phyloP scores from a whole-genome alignment of 2,888 invertebrate species.

The Dyspetes luteomarginatus region DNA sequence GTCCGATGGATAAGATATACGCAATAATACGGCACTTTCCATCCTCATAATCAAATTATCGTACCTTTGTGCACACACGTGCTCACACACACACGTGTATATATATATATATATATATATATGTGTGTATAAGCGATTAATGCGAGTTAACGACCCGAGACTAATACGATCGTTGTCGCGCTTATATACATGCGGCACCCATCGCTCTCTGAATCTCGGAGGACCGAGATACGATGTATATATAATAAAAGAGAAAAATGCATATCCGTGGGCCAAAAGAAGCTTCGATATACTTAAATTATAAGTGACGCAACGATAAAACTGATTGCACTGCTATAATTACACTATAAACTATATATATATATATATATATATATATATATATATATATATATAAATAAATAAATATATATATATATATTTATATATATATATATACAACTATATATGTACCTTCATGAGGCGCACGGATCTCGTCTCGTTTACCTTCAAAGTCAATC shows the following conservation, averaged over 20 bases:
- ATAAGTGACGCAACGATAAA: slow-evolving; percentile 53
- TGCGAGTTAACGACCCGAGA: slow-evolving; percentile 26
- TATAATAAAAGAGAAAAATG: not conserved
- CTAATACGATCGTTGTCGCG: slow-evolving; percentile 5
- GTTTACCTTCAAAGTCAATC: slow-evolving; percentile 74
- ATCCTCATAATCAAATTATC: slow-evolving; percentile 13
- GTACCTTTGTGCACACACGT: not conserved
- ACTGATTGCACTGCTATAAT: slow-evolving; percentile 31
- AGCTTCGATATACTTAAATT: slow-evolving; percentile 46
- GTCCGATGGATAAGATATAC: not conserved
- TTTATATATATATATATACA: not conserved
- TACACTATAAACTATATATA: slow-evolving; percentile 24
- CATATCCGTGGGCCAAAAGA: slow-evolving; percentile 20
- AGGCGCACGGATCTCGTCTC: slow-evolving; percentile 67
- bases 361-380: not conserved
- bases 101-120: too few species aligned
- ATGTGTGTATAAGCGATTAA: not conserved
- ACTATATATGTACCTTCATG: slow-evolving; percentile 46
- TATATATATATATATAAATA: not conserved
- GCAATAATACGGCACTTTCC: not conserved
- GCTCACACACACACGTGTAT: not conserved
- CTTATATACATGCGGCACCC: not conserved
- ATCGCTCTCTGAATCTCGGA: too few species aligned
- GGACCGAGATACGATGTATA: slow-evolving; percentile 21
- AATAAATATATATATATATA: slow-evolving; percentile 8